Evolutionary conservation across 2,797 vertebrate species (phyloP).

Genomic region (Vireo griseus): DNA sequence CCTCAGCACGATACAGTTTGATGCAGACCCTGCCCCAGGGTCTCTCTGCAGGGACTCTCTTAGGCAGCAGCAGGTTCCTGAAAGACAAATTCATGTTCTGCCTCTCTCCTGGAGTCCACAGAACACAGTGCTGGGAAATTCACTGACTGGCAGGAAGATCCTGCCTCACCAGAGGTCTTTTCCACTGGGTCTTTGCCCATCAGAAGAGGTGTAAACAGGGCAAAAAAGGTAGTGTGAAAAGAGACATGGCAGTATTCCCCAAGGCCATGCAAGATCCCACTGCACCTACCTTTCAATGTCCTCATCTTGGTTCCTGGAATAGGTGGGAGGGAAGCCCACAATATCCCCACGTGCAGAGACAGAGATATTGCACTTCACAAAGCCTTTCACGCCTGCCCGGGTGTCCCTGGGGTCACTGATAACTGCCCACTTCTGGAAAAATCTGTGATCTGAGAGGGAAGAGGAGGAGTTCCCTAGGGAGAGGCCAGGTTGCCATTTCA

Average conservation of each 20-base stretch:
- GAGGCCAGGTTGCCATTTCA: background rate
- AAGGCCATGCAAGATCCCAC: background rate
- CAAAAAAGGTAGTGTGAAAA: background rate
- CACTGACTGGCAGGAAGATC: background rate
- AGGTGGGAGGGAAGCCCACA: conserved; percentile 68
- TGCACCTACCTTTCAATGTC: conserved; percentile 87
- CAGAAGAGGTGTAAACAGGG: background rate
- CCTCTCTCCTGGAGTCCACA: background rate
- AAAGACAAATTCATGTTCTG: conserved; percentile 7
- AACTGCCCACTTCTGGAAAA: conserved; percentile 95
- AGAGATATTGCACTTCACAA: conserved; percentile 86
- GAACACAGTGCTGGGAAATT: background rate
- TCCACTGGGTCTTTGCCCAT: background rate
- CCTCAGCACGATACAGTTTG: conserved; percentile 85
- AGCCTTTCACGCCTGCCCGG: conserved; percentile 87
- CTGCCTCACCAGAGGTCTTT: background rate
- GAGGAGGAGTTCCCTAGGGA: background rate
- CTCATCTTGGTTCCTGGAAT: conserved; percentile 69
- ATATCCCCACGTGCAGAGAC: conserved; percentile 83
- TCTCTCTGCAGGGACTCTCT: conserved; percentile 82
- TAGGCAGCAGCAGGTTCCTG: conserved; percentile 90
- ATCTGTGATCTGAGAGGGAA: conserved; percentile 82
- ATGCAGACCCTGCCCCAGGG: conserved; percentile 90
- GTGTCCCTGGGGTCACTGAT: conserved; percentile 89
- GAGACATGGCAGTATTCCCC: background rate